Evolutionary conservation across 2,797 vertebrate genomes (phyloP).

Genomic region (Anolis apletophallus): DNA sequence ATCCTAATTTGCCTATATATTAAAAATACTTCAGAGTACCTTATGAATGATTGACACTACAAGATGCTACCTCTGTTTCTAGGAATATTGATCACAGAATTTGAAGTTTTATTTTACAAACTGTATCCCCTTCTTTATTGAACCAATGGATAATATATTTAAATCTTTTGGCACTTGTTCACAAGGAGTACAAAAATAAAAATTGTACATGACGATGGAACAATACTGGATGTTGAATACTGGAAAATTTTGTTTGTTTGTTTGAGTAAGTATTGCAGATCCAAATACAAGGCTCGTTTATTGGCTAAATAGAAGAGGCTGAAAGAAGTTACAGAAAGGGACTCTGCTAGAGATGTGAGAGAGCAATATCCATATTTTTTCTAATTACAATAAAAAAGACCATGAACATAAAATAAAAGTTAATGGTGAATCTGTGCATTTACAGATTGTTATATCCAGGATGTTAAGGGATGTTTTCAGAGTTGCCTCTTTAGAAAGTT

Average conservation of each 20-base stretch:
- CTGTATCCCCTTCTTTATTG: slow-evolving; percentile 26
- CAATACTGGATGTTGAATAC: not conserved
- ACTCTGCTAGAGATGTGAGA: slow-evolving; percentile 53
- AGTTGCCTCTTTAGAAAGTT: slow-evolving; percentile 38
- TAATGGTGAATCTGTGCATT: slow-evolving; percentile 63
- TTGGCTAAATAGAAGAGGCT: slow-evolving; percentile 10
- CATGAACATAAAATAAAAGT: slow-evolving; percentile 65
- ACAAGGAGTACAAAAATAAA: slow-evolving; percentile 30
- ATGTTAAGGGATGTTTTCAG: slow-evolving; percentile 66
- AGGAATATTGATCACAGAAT: slow-evolving; percentile 58
- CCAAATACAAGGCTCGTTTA: slow-evolving; percentile 31
- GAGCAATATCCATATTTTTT: slow-evolving; percentile 64
- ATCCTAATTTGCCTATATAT: slow-evolving; percentile 64
- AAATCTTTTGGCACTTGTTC: slow-evolving; percentile 1
- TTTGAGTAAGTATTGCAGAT: slow-evolving; percentile 37
- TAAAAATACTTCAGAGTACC: slow-evolving; percentile 65
- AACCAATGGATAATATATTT: slow-evolving; percentile 37
- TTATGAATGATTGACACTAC: slow-evolving; percentile 69
- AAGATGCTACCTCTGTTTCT: slow-evolving; percentile 65
- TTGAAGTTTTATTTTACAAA: slow-evolving; percentile 53
- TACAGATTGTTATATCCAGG: slow-evolving; percentile 47
- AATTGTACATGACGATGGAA: not conserved
- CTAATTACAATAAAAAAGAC: slow-evolving; percentile 49
- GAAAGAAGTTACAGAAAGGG: slow-evolving; percentile 48
- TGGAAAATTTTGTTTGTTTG: slow-evolving; percentile 27